These are phyloP conservation scores for Cataglyphis rosenhaueri DNA, from an alignment of 2,888 invertebrate species.

Conservation along the genomic window DNA sequence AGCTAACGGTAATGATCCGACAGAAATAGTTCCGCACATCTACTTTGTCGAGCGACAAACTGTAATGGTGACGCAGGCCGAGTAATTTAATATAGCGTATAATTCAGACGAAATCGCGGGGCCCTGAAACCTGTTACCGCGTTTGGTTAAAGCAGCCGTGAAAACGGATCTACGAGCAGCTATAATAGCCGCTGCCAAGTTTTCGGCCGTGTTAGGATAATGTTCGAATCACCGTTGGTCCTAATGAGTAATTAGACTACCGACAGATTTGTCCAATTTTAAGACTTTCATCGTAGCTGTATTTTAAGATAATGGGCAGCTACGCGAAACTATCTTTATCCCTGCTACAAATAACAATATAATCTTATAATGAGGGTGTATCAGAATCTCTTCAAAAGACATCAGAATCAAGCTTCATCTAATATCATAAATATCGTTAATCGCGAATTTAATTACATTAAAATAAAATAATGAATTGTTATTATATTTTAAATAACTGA, in stretches of 20 bases:
- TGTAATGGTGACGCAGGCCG: constrained; percentile 59
- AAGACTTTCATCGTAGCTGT: constrained; percentile 35
- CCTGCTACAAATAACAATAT: constrained; percentile 41
- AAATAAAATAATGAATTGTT: background rate
- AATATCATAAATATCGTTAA: background rate
- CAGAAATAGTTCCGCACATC: constrained; percentile 59
- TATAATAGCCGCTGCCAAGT: constrained; percentile 60
- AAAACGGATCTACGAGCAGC: constrained; percentile 65
- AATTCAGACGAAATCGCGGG: constrained; percentile 65
- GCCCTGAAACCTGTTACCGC: constrained; percentile 50
- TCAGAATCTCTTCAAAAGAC: background rate
- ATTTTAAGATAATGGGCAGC: constrained; percentile 42
- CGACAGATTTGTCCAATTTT: constrained; percentile 49
- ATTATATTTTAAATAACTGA: background rate
- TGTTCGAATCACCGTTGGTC: constrained; percentile 49
- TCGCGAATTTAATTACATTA: constrained; percentile 14
- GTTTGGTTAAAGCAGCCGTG: constrained; percentile 61
- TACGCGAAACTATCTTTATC: constrained; percentile 21
- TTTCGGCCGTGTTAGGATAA: constrained; percentile 45
- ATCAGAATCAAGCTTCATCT: background rate
- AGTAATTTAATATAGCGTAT: constrained; percentile 70
- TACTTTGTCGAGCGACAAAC: constrained; percentile 62
- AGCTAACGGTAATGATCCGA: constrained; percentile 68
- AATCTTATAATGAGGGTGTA: constrained; percentile 23
- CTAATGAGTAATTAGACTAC: constrained; percentile 56